phyloP scores from a whole-genome alignment of 2,888 invertebrate genomes.

The Bruchidius siliquastri region DNA sequence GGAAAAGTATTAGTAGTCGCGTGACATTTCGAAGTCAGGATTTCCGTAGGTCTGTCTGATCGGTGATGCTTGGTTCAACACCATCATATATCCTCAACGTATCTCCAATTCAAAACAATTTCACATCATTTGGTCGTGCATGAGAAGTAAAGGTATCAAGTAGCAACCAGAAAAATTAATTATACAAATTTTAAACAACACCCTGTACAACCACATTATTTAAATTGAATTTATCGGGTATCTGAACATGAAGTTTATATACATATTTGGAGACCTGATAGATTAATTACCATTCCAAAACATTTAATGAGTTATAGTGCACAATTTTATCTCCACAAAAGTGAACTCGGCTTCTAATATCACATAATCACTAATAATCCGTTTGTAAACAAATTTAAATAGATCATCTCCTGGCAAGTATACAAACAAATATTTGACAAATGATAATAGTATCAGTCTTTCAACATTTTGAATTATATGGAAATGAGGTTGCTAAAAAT shows the following conservation, averaged over 20 bases:
- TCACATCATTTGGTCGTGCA: too few relatives aligned
- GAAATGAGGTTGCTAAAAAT: conserved; percentile 11
- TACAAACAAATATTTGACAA: conserved; percentile 13
- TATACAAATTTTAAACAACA: too few relatives aligned
- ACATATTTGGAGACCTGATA: background rate
- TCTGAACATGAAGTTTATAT: background rate
- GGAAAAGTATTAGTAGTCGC: too few relatives aligned
- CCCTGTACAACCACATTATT: background rate
- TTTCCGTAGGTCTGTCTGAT: too few relatives aligned
- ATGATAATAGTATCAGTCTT: conserved; percentile 9
- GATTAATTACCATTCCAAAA: background rate
- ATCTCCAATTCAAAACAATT: too few relatives aligned
- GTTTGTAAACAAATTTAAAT: conserved; percentile 16
- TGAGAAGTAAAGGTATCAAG: too few relatives aligned
- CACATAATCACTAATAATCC: conserved; percentile 14
- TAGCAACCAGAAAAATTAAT: too few relatives aligned
- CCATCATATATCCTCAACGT: too few relatives aligned
- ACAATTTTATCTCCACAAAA: conserved; percentile 14
- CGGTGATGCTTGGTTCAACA: too few relatives aligned
- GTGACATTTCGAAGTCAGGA: too few relatives aligned
- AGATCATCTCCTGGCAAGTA: conserved; percentile 15
- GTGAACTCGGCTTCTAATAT: conserved; percentile 10
- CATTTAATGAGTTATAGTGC: conserved; percentile 11
- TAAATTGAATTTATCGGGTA: background rate
- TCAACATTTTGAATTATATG: conserved; percentile 10